phyloP scores from a whole-genome alignment of 2,797 vertebrate species.

The Sylvilagus floridanus region DNA sequence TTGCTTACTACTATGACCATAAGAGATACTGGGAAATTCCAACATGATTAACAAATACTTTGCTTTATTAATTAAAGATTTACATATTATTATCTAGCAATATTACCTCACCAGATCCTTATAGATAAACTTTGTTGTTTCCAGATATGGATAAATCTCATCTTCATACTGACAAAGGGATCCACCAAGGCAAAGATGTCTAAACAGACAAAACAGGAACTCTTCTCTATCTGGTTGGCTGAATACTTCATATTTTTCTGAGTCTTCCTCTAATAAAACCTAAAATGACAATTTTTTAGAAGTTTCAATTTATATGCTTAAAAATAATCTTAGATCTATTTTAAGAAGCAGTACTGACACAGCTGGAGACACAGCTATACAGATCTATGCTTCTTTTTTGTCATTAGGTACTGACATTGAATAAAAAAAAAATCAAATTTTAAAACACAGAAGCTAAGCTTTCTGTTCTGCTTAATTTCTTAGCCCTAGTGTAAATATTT shows the following conservation, averaged over 20 bases:
- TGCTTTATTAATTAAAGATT: not conserved
- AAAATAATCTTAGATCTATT: not conserved
- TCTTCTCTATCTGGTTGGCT: conserved; percentile 87
- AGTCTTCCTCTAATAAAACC: conserved; percentile 90
- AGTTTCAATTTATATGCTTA: not conserved
- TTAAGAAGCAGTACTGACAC: not conserved
- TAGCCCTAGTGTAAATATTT: not conserved
- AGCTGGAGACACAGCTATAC: not conserved
- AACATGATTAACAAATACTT: not conserved
- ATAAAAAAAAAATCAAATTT: not conserved
- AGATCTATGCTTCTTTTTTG: not conserved
- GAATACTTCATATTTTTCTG: conserved; percentile 89
- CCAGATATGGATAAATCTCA: conserved; percentile 88
- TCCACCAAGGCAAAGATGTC: conserved; percentile 91
- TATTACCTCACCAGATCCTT: conserved; percentile 90
- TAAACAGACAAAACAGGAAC: conserved; percentile 91
- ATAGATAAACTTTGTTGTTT: conserved; percentile 90
- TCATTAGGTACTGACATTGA: not conserved
- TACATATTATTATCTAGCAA: conserved; percentile 11
- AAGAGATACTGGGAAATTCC: not conserved
- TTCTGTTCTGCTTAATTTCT: not conserved
- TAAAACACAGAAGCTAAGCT: not conserved
- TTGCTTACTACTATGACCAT: not conserved
- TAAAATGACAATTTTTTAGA: conserved; percentile 66
- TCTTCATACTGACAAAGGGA: conserved; percentile 91